Base-by-base conservation (phyloP, 2,113 vertebrate genomes). In the Ciconia boyciana region DNA sequence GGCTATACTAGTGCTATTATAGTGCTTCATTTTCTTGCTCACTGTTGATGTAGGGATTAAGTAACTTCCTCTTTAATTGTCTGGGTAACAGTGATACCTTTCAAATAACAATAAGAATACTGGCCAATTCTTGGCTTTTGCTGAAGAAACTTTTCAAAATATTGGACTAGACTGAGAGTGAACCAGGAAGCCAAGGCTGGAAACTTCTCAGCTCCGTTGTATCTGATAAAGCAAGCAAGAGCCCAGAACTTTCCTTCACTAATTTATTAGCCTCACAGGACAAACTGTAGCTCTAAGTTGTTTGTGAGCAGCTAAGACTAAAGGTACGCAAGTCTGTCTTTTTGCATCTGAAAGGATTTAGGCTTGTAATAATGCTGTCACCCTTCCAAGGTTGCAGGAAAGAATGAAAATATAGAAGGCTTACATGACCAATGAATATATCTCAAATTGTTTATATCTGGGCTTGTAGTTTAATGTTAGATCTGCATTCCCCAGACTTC, bases 131-230 rank as follows among this genome's bases (percentile, higher is more conserved):
- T 89, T 94, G 48, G 29, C 69, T 89, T 94, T 75, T 48, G 51
- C 43, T 61, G 57, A 68, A 72, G 61, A 61, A n/a, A 43, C 29
- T 72, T 90, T 74, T 54, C 11, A 94, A 78, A 78, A 43, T 74
- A 49, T 4, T 81, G 60, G 80, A 34, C 8, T 43, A 61, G 32
- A 39, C 17, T 72, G 41, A 44, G 39, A 87, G 65, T 51, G 87
- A 94, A 89, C 52, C 57, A 71, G 72, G 87, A 95, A 91, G 70
- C 57, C n/a, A 79, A 87, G 51, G 46, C 77, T 96, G 87, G 81
- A 93, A 94, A 52, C 8, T 48, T 81, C 64, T 87, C 1, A 1
- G 17, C 26, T 78, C 7, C 5, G 9, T 74, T 2, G 1, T 86
- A 46, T 65, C 62, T 70, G 68, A 64, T 80, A 62, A 88, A 81